Percentiles rank a stretch among this genome's conserved stretches.
Conservation (phyloP, 2,888 invertebrate species). For the Athetis lepigone region DNA sequence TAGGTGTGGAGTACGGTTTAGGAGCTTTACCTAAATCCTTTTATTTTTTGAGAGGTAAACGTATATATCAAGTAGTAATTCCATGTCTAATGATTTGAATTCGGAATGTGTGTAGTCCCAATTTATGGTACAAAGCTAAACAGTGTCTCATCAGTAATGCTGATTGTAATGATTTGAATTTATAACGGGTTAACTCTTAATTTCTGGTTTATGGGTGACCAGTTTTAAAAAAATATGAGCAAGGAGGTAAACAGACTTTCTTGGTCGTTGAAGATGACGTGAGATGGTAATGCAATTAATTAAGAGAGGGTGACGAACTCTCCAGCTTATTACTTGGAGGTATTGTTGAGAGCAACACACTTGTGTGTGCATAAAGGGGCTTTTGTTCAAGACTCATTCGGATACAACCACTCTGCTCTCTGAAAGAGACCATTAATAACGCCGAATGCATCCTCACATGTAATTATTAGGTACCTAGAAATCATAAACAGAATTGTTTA, state of each 20-base stretch:
- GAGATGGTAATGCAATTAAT: conserved; percentile 15
- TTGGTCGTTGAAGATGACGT: background rate
- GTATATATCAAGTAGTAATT: background rate
- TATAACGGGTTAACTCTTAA: background rate
- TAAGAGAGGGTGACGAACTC: background rate
- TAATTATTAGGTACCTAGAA: background rate
- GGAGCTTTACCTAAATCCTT: background rate
- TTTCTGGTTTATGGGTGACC: background rate
- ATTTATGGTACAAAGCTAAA: background rate
- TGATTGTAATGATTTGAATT: background rate
- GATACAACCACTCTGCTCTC: conserved; percentile 12
- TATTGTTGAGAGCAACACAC: conserved; percentile 14
- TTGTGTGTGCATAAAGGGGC: background rate
- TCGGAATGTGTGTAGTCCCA: background rate
- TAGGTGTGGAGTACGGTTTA: conserved; percentile 35
- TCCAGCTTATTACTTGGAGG: background rate
- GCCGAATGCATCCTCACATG: background rate
- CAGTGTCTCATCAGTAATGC: background rate
- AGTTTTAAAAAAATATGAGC: background rate
- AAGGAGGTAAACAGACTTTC: background rate
- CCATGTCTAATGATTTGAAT: background rate
- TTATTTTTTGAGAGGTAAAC: conserved; percentile 7
- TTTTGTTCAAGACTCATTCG: conserved; percentile 5
- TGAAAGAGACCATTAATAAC: conserved; percentile 16
- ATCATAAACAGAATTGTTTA: no score